phyloP scores from a whole-genome alignment of 2,888 invertebrate species.

The Microctonus brassicae region DNA sequence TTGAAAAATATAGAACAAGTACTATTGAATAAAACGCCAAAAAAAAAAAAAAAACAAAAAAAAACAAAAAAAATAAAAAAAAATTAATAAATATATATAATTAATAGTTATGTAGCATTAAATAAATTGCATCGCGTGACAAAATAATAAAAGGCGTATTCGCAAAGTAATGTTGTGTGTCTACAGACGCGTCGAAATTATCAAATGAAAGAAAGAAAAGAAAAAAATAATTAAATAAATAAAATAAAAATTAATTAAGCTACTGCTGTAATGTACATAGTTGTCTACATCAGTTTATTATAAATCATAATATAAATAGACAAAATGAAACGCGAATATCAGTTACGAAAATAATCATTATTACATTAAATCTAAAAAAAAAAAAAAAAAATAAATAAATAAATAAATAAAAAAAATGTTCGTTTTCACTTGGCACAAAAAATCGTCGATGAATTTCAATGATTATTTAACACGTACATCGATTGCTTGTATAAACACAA shows the following conservation, averaged over 20 bases:
- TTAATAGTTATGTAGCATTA: conserved; percentile 3
- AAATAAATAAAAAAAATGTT: conserved; percentile 24
- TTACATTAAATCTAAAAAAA: too few species aligned
- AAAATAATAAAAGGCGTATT: conserved; percentile 10
- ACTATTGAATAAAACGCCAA: conserved; percentile 13
- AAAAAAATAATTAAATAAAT: conserved; percentile 13
- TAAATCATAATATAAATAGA: conserved; percentile 35
- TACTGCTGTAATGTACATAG: conserved; percentile 63
- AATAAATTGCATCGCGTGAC: conserved; percentile 28
- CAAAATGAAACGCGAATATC: conserved; percentile 28
- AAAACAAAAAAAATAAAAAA: too few species aligned
- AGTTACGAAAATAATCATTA: conserved; percentile 15
- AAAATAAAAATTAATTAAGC: conserved; percentile 47
- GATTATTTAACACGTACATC: conserved; percentile 21
- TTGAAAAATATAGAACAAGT: conserved; percentile 38
- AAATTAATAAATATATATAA: conserved; percentile 31
- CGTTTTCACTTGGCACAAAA: conserved; percentile 38
- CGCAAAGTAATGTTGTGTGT: conserved; percentile 16
- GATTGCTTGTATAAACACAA: conserved; percentile 17
- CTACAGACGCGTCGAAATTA: conserved; percentile 36
- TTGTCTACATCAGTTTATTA: conserved; percentile 54
- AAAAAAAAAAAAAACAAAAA: conserved; percentile 5
- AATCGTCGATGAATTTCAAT: conserved; percentile 23
- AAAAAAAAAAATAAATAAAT: conserved; percentile 11
- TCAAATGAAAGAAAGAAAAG: conserved; percentile 12